Evolutionary conservation across 2,113 vertebrate genomes (phyloP).

Genomic region (Tor tambroides): DNA sequence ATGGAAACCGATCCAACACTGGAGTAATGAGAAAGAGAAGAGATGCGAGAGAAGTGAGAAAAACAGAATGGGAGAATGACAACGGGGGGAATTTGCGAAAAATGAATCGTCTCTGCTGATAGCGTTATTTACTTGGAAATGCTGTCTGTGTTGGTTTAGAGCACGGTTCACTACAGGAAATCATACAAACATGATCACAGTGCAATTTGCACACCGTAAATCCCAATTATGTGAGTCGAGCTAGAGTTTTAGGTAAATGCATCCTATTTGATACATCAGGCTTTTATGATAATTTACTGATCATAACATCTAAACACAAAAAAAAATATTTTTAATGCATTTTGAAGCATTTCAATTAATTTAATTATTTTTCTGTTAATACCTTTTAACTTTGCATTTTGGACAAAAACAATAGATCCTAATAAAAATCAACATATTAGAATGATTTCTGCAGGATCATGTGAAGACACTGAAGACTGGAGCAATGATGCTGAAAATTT

Average conservation of each 20-base stretch:
- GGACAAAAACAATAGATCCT: not conserved
- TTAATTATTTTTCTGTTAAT: too few relatives aligned
- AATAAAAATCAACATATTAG: not conserved
- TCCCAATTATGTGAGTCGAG: not conserved
- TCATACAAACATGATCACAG: not conserved
- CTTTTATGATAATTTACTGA: not conserved
- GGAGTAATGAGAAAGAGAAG: slow-evolving; percentile 39
- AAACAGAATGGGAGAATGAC: not conserved
- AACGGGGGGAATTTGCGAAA: not conserved
- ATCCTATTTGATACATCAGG: not conserved
- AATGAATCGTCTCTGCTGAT: not conserved
- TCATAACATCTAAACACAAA: not conserved
- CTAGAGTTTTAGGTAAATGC: not conserved
- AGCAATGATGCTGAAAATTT: too few relatives aligned
- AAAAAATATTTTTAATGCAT: not conserved
- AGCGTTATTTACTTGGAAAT: not conserved
- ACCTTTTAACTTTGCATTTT: not conserved
- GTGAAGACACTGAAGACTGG: not conserved
- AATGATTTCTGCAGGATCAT: not conserved
- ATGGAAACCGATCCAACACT: slow-evolving; percentile 8
- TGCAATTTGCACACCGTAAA: not conserved
- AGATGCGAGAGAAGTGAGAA: slow-evolving; percentile 68
- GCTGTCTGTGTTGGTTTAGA: not conserved
- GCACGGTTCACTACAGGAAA: not conserved
- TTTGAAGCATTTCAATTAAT: not conserved